Percentiles rank a stretch among this genome's conserved stretches.
Evolutionary conservation across 2,113 vertebrate genomes (phyloP).

Genomic region (Zeus faber): DNA sequence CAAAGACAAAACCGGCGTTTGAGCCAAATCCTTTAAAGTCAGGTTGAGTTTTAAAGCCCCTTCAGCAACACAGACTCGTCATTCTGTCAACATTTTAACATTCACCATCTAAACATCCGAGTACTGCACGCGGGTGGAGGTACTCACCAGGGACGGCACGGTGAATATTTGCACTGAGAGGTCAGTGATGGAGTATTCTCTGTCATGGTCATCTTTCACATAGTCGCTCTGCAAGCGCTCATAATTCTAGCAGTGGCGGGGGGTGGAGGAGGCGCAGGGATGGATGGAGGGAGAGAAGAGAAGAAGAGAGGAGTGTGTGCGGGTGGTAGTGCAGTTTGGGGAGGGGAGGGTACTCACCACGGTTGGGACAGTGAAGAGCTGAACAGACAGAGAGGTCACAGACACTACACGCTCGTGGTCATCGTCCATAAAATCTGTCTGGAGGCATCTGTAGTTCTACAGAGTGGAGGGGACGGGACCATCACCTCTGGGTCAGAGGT

Average conservation of each 20-base stretch:
- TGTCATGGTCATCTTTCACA: conserved; percentile 96
- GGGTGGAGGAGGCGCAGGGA: too few relatives aligned
- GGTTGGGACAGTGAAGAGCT: conserved; percentile 98
- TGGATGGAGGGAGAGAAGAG: conserved; percentile 80
- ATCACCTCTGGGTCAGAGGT: conserved; percentile 84
- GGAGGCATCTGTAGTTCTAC: conserved; percentile 97
- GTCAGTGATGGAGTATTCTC: conserved; percentile 95
- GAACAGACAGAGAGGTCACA: conserved; percentile 97
- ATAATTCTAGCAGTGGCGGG: conserved; percentile 90
- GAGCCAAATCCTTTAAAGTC: too few relatives aligned
- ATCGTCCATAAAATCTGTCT: conserved; percentile 99
- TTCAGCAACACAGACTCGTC: too few relatives aligned
- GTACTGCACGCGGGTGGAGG: not conserved
- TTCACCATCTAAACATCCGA: not conserved
- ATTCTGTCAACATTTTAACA: too few relatives aligned
- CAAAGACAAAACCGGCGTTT: too few relatives aligned
- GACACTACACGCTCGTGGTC: conserved; percentile 98
- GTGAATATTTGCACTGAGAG: conserved; percentile 98
- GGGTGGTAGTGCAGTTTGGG: conserved; percentile 45
- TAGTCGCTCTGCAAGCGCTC: conserved; percentile 96
- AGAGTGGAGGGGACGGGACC: conserved; percentile 78
- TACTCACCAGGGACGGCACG: conserved; percentile 97
- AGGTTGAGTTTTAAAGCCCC: too few relatives aligned
- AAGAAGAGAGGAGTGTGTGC: conserved; percentile 42
- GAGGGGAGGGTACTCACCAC: conserved; percentile 91